These are phyloP conservation scores for Microtus ochrogaster DNA, from an alignment of 2,113 vertebrate species.

Conservation along the genomic window DNA sequence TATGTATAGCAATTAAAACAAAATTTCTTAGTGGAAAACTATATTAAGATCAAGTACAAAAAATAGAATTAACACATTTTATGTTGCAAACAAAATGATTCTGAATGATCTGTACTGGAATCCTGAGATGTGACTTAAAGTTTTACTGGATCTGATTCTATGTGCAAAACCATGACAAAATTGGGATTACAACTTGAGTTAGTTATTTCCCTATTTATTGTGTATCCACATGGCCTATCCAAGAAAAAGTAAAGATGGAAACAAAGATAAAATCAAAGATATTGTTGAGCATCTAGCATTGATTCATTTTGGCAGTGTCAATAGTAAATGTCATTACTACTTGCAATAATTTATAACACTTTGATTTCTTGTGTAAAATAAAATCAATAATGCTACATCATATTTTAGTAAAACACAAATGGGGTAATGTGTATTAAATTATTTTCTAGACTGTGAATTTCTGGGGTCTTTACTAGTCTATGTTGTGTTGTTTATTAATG, in stretches of 20 bases:
- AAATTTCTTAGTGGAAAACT: not conserved
- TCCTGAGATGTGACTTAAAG: not conserved
- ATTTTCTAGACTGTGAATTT: not conserved
- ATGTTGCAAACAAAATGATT: not conserved
- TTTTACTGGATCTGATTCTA: not conserved
- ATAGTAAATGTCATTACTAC: not conserved
- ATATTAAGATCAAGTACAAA: not conserved
- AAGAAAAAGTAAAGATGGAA: not conserved
- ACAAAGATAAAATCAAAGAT: not conserved
- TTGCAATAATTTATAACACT: not conserved
- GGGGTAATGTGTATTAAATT: not conserved
- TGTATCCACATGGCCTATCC: not conserved
- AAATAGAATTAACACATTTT: not conserved
- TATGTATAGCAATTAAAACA: not conserved
- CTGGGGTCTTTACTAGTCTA: not conserved
- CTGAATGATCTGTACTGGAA: not conserved
- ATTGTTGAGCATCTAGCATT: not conserved
- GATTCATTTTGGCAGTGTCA: not conserved
- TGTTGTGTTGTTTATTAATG: not conserved
- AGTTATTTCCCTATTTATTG: not conserved
- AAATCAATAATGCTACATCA: not conserved
- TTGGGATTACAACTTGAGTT: not conserved
- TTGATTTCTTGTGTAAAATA: not conserved
- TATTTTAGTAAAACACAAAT: not conserved
- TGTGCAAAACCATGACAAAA: not conserved